Conservation (phyloP, 2,888 invertebrate genomes). For the Volucella inflata region DNA sequence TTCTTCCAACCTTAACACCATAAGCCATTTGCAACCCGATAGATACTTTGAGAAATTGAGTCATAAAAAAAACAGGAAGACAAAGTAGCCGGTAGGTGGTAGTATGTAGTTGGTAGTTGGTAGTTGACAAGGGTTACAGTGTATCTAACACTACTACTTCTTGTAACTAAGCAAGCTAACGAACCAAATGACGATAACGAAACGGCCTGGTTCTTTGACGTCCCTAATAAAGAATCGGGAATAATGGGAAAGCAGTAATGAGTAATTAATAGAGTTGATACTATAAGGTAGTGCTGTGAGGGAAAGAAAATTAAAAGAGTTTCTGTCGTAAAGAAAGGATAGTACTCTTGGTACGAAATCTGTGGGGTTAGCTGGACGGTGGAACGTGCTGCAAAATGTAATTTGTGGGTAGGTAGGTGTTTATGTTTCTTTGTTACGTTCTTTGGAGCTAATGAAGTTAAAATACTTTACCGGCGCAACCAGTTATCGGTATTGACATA, state of each 20-base stretch:
- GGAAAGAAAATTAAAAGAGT: slow-evolving; percentile 30
- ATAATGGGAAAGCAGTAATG: slow-evolving; percentile 68
- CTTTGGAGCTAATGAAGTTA: slow-evolving; percentile 64
- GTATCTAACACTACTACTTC: too few species aligned
- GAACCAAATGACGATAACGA: slow-evolving; percentile 32
- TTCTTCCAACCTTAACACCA: too few species aligned
- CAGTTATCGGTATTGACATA: too few species aligned
- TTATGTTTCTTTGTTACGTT: slow-evolving; percentile 54
- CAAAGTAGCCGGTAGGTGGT: too few species aligned
- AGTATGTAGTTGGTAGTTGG: too few species aligned
- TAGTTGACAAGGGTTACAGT: too few species aligned
- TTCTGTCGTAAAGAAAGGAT: not conserved
- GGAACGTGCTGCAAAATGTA: slow-evolving; percentile 40
- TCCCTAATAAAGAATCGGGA: slow-evolving; percentile 66
- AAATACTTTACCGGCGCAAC: slow-evolving; percentile 48
- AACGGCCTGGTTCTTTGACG: slow-evolving; percentile 54
- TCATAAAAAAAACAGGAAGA: too few species aligned
- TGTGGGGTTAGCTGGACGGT: not conserved
- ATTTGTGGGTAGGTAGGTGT: slow-evolving; percentile 71
- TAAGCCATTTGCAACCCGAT: too few species aligned
- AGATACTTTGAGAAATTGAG: too few species aligned
- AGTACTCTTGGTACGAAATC: not conserved
- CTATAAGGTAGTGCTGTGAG: slow-evolving; percentile 10
- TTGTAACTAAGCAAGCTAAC: not conserved
- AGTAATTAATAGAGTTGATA: slow-evolving; percentile 63